Base-by-base conservation (phyloP, 2,888 invertebrate genomes). In the Celastrina argiolus region DNA sequence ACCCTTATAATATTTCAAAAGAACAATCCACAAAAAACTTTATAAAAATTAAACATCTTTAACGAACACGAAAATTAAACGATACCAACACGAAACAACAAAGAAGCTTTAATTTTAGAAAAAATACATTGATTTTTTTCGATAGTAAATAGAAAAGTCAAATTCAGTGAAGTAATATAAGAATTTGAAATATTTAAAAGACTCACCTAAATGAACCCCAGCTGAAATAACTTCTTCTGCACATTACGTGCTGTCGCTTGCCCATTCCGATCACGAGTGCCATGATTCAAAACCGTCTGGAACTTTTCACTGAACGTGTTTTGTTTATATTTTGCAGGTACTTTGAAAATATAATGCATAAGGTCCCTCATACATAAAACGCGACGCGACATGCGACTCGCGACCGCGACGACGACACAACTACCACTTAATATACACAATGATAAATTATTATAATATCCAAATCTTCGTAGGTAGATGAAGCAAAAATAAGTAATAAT, bases 231-330 rank as follows among this genome's bases (percentile, higher is more conserved):
- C 36, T 36, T 1, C 8, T 36, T 36, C 12, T 12, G 1, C 10
- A 22, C 5, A 6, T 59, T 4, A 18, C 61, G 39, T 61, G 36
- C 5, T 39, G 39, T 14, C 12, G 14, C 12, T 61, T 36, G 10
- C 22, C 61, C 39, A 22, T 39, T 36, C 61, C 61, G 36, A 39
- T 39, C 61, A 39, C 61, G 39, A 61, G 22, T 61, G 61, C 8
- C 58, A 16, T n/a, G 58, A 58, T 61, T 61, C 12, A 61, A 18
- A 61, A 36, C 12, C 61, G 5, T 61, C 39, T 36, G 22, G 61
- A 61, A 61, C 22, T 39, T 61, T 61, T 12, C 39, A 10, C 18
- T 12, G 36, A 14, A 36, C 22, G 36, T 39, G 18, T 10, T 61
- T 61, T 39, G 12, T 61, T 39, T 18, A 31, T 12, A 36, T 39